phyloP scores from a whole-genome alignment of 2,113 vertebrate genomes.

The Scomber colias region DNA sequence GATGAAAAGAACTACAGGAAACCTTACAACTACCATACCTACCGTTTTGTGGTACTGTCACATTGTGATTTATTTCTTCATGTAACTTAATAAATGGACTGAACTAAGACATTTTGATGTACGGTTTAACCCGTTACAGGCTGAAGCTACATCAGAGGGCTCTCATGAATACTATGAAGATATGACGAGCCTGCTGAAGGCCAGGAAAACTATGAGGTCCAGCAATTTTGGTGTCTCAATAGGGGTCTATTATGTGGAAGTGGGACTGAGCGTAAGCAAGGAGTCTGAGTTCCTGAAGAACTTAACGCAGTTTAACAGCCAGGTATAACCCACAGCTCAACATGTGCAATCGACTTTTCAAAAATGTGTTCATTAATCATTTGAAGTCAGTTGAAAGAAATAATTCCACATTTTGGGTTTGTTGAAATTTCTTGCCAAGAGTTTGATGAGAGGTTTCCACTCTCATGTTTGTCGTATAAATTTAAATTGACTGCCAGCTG shows the following conservation, averaged over 20 bases:
- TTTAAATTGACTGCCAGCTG: neutral
- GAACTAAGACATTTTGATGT: neutral
- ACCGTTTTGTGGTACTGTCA: constrained; percentile 88
- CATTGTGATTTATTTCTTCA: neutral
- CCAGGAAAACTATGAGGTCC: constrained; percentile 67
- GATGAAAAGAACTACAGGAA: constrained; percentile 93
- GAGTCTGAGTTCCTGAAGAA: constrained; percentile 77
- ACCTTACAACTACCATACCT: constrained; percentile 92
- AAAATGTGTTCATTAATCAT: no score
- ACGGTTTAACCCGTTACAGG: constrained; percentile 77
- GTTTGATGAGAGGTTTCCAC: no score
- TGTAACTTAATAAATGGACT: neutral
- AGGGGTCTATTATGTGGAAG: neutral
- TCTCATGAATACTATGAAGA: constrained; percentile 85
- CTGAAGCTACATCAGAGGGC: constrained; percentile 87
- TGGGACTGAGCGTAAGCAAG: constrained; percentile 28
- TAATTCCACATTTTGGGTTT: no score
- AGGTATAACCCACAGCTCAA: constrained; percentile 78
- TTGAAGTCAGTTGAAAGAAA: no score
- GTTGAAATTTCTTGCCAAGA: no score
- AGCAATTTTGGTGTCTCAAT: constrained; percentile 37
- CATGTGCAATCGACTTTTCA: no score
- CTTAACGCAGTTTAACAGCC: constrained; percentile 79
- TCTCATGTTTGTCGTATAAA: no score
- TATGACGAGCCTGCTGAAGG: constrained; percentile 79